These are phyloP conservation scores for Paralvinella palmiformis DNA, from an alignment of 1,140 invertebrate genomes.

Conservation along the genomic window DNA sequence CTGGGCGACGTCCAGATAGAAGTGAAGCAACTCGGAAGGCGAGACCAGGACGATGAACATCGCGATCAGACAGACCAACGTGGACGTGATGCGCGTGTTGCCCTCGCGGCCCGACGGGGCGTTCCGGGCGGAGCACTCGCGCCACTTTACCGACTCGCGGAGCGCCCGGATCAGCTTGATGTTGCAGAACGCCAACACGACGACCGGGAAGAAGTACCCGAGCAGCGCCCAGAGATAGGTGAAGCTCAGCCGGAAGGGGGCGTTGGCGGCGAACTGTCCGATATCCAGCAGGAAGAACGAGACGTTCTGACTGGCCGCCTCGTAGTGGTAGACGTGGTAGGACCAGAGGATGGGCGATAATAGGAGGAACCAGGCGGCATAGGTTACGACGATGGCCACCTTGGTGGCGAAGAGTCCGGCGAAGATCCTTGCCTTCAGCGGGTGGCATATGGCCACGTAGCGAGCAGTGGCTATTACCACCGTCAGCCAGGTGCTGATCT, in stretches of 20 bases:
- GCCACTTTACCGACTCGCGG: slow-evolving; percentile 34
- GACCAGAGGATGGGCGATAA: slow-evolving; percentile 42
- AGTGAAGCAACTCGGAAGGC: slow-evolving; percentile 34
- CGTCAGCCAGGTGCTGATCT: slow-evolving; percentile 17
- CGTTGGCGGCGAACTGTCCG: slow-evolving; percentile 3
- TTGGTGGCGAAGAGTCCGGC: background rate
- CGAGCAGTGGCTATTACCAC: slow-evolving; percentile 10
- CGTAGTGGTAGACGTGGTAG: slow-evolving; percentile 24
- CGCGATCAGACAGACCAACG: slow-evolving; percentile 40
- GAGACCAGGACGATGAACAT: slow-evolving; percentile 44
- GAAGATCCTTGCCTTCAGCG: slow-evolving; percentile 13
- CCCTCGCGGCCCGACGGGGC: background rate
- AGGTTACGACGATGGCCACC: slow-evolving; percentile 32
- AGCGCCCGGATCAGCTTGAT: slow-evolving; percentile 40
- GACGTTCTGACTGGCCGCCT: slow-evolving; percentile 10
- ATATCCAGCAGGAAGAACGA: slow-evolving; percentile 2
- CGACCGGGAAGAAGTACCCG: slow-evolving; percentile 31
- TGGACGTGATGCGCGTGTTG: slow-evolving; percentile 35
- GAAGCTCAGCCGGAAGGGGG: slow-evolving; percentile 28
- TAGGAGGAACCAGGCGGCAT: slow-evolving; percentile 34
- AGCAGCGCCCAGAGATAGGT: slow-evolving; percentile 39
- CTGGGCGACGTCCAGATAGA: background rate
- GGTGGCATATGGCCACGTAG: slow-evolving; percentile 19
- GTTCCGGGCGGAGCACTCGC: slow-evolving; percentile 11
- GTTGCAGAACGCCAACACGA: slow-evolving; percentile 41